A percentile compares a stretch with the other conserved stretches of the same genome.
These are phyloP conservation scores for Lymantria dispar DNA, from an alignment of 2,888 invertebrate species.

Conservation along the genomic window DNA sequence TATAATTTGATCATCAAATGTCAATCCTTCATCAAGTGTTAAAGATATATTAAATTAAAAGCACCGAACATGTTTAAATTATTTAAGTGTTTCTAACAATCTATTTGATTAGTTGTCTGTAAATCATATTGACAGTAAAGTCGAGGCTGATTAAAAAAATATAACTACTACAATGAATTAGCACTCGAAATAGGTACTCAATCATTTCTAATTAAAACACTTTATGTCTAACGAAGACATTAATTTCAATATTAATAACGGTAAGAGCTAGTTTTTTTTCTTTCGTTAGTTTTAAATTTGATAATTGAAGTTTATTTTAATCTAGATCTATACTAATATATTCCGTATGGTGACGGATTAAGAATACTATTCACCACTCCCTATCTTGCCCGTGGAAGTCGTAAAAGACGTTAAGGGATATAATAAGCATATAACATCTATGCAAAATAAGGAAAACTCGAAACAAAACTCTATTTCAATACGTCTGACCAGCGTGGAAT, in stretches of 20 bases:
- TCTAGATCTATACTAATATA: too few relatives aligned
- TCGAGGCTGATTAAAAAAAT: neutral
- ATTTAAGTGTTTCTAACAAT: neutral
- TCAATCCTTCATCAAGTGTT: too few relatives aligned
- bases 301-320: neutral
- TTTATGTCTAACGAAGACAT: conserved; percentile 1
- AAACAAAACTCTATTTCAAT: too few relatives aligned
- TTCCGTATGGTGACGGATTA: too few relatives aligned
- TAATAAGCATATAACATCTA: too few relatives aligned
- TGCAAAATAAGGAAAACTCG: too few relatives aligned
- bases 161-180: neutral
- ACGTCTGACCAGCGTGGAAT: too few relatives aligned
- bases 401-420: too few relatives aligned
- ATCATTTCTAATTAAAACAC: conserved; percentile 4
- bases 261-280: neutral
- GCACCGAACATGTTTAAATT: neutral
- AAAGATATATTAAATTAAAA: neutral
- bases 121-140: neutral
- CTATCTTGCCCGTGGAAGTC: too few relatives aligned
- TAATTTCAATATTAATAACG: conserved; percentile 2
- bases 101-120: neutral
- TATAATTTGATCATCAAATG: too few relatives aligned
- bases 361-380: too few relatives aligned
- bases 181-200: neutral
- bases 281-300: neutral